phyloP scores from a whole-genome alignment of 2,888 invertebrate genomes.

The Dascillus cervinus region DNA sequence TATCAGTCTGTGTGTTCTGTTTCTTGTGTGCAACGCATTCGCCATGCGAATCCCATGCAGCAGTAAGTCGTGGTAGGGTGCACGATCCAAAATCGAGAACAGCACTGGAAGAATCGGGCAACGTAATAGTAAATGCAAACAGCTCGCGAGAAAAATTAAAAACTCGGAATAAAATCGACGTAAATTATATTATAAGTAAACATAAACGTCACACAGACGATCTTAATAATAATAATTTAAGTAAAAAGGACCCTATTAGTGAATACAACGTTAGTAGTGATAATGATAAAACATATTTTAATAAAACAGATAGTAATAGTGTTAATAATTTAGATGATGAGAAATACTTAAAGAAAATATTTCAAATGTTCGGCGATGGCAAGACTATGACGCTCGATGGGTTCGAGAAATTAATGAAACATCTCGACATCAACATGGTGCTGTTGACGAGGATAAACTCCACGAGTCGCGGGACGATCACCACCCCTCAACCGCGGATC shows the following conservation, averaged over 20 bases:
- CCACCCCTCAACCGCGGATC: too few species aligned
- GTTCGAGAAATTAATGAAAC: conserved; percentile 60
- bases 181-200: too few species aligned
- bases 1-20: conserved; percentile 78
- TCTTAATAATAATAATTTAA: not conserved
- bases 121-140: not conserved
- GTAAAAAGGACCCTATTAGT: not conserved
- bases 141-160: not conserved
- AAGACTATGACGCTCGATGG: conserved; percentile 57
- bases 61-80: conserved; percentile 21
- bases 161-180: not conserved
- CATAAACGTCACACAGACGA: too few species aligned
- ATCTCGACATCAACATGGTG: conserved; percentile 20
- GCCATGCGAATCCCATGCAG: conserved; percentile 65
- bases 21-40: conserved; percentile 69
- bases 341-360: conserved; percentile 59
- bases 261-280: not conserved
- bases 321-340: conserved; percentile 42
- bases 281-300: conserved; percentile 7
- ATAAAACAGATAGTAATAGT: conserved; percentile 15
- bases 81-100: conserved; percentile 15
- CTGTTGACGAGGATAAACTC: too few species aligned
- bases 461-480: too few species aligned
- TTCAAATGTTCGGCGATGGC: conserved; percentile 58
- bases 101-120: conserved; percentile 6